phyloP scores from a whole-genome alignment of 1,140 invertebrate genomes.

The Trachelipus rathkii region DNA sequence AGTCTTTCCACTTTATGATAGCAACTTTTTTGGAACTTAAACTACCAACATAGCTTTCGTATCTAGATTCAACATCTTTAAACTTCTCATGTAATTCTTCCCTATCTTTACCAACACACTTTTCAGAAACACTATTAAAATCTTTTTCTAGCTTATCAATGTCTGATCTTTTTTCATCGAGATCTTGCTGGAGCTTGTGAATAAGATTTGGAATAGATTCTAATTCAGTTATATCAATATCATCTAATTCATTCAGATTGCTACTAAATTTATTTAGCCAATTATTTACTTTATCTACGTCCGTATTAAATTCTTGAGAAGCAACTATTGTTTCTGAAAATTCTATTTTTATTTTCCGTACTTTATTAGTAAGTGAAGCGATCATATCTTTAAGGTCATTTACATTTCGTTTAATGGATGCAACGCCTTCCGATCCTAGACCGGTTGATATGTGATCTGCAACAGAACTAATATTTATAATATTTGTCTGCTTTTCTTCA shows the following conservation, averaged over 20 bases:
- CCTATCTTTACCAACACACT: slow-evolving; percentile 37
- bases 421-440: slow-evolving; percentile 69
- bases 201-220: slow-evolving; percentile 51
- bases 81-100: slow-evolving; percentile 43
- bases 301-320: slow-evolving; percentile 76
- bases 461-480: slow-evolving; percentile 70
- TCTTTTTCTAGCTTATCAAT: slow-evolving; percentile 54
- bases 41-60: slow-evolving; percentile 39
- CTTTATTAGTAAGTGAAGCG: slow-evolving; percentile 64
- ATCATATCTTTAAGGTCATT: slow-evolving; percentile 67
- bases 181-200: slow-evolving; percentile 72
- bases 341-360: slow-evolving; percentile 68
- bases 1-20: slow-evolving; percentile 43
- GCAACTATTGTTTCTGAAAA: slow-evolving; percentile 71
- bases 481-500: slow-evolving; percentile 71
- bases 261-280: slow-evolving; percentile 75
- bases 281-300: slow-evolving; percentile 72
- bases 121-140: slow-evolving; percentile 39
- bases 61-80: slow-evolving; percentile 42
- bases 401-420: slow-evolving; percentile 65
- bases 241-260: slow-evolving; percentile 70
- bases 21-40: slow-evolving; percentile 40
- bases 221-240: slow-evolving; percentile 50
- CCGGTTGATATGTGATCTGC: slow-evolving; percentile 71
- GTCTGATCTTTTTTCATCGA: slow-evolving; percentile 68